Evolutionary conservation across 2,888 invertebrate genomes (phyloP).

Genomic region (Macrophya annulata): DNA sequence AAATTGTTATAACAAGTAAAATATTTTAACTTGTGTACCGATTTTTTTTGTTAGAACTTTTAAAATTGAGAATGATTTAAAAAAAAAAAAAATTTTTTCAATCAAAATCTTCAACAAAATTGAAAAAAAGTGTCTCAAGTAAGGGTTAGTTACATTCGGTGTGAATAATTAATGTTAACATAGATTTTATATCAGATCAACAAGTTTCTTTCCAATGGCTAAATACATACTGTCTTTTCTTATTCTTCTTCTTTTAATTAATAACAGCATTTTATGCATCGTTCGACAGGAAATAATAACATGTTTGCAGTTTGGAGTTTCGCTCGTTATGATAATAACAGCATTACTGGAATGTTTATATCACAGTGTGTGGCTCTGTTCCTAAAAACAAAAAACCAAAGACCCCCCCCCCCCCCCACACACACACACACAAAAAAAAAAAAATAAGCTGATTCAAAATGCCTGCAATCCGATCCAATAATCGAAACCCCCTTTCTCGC

Average conservation of each 20-base stretch:
- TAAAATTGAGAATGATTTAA: no score
- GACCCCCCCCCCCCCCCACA: neutral
- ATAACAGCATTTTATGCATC: neutral
- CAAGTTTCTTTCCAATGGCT: constrained; percentile 16
- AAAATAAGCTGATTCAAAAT: neutral
- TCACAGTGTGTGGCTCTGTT: neutral
- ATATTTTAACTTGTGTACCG: no score
- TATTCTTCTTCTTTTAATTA: neutral
- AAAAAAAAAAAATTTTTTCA: no score
- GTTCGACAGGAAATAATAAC: constrained; percentile 35
- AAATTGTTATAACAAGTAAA: no score
- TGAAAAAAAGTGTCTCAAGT: no score
- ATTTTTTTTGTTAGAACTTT: no score
- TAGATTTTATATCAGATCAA: neutral
- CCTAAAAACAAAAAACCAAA: neutral
- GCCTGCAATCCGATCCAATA: neutral
- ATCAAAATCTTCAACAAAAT: no score
- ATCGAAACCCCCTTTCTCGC: neutral
- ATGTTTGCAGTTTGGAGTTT: constrained; percentile 2
- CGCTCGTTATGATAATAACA: constrained; percentile 1
- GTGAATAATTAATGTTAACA: no score
- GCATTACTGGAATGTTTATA: neutral
- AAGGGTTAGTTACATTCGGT: no score
- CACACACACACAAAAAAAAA: neutral
- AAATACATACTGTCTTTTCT: neutral